Evolutionary conservation across 2,888 invertebrate genomes (phyloP).

Genomic region (Mimumesa dahlbomi): DNA sequence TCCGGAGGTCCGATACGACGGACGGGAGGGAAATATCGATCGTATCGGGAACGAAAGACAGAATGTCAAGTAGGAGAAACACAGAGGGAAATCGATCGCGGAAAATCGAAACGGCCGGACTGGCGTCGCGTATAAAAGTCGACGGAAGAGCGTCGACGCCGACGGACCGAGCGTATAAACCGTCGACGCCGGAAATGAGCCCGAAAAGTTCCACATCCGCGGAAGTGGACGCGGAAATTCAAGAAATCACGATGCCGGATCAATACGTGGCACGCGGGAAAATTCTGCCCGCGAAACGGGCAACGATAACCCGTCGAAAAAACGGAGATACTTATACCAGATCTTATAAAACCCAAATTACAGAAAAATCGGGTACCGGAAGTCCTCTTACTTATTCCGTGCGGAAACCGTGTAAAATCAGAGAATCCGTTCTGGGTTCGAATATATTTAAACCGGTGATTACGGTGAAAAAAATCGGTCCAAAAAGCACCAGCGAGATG

Average conservation of each 20-base stretch:
- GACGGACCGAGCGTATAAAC: neutral
- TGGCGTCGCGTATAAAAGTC: neutral
- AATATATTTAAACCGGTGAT: conserved; percentile 16
- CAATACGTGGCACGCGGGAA: conserved; percentile 37
- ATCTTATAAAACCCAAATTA: neutral
- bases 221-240: conserved; percentile 44
- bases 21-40: neutral
- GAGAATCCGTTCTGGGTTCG: conserved; percentile 28
- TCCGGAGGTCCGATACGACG: neutral
- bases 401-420: conserved; percentile 19
- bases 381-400: conserved; percentile 32
- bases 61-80: neutral
- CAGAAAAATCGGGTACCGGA: neutral
- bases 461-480: neutral
- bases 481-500: neutral
- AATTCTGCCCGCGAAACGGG: conserved; percentile 13
- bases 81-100: neutral
- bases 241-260: conserved; percentile 57
- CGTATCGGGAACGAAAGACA: neutral
- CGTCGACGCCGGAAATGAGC: conserved; percentile 1
- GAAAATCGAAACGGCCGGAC: neutral
- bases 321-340: conserved; percentile 33
- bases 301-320: neutral
- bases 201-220: conserved; percentile 25
- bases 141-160: conserved; percentile 14